Base-by-base conservation (phyloP, 2,888 invertebrate species). In the Drosophila bunnanda region DNA sequence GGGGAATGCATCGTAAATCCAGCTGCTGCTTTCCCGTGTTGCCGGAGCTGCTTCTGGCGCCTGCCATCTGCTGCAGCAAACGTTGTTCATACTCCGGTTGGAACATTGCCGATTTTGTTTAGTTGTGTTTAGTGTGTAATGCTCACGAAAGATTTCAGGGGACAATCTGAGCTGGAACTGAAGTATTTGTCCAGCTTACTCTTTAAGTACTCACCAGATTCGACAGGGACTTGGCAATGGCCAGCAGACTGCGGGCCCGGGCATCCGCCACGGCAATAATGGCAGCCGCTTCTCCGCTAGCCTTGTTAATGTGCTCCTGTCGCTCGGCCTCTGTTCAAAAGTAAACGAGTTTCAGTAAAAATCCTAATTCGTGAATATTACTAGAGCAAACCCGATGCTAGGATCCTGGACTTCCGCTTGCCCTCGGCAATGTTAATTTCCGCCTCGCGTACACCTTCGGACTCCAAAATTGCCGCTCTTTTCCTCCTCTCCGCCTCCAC, bases 351-450 rank as follows among this genome's bases (percentile, higher is more conserved):
- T 3, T 28, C 15, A 39, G n/a, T 22, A n/a, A 1, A 9, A 22
- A 52, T 22, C 10, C 12, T 12, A 13, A 12, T 9, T 7, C 20
- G 12, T 2, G 3, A 9, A 17, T 2, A 32, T 3, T 17, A 7
- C 9, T 25, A 20, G 8, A 36, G 10, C 67, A 82, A 92, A 96
- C 96, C 96, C 67, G 98, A 99, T 4, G 96, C 97, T 66, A 99
- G 94, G 92, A 99, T 98, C 88, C 96, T 94, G 0, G 99, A 94
- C 90, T 96, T 95, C 71, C 99, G 95, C 93, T 98, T 97, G 90
- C 99, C 99, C 93, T 99, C 98, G 0, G 99, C 99, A 8, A 98
- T 97, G 93, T 99, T 99, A 67, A 99, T 98, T 77, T 99, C 98
- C 0, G 97, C 97, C 78, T 96, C 96, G 30, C 97, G 93, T 12